Conservation (phyloP, 2,888 invertebrate species). For the Ophion slaviceki region DNA sequence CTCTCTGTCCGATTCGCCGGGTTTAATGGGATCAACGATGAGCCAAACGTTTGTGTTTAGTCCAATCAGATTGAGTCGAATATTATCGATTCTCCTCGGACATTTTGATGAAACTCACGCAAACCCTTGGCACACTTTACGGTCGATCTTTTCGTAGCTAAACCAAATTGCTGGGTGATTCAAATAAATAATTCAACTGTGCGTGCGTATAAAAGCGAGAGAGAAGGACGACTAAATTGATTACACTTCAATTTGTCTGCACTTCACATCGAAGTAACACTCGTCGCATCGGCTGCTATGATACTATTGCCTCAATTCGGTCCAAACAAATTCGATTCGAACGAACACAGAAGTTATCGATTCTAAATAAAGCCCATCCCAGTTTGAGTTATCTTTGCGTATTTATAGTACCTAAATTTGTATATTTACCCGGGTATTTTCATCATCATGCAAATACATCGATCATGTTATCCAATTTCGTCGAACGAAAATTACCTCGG, state of each 20-base stretch:
- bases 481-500: slow-evolving; percentile 12
- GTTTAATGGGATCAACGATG: slow-evolving; percentile 42
- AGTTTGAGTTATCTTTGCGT: slow-evolving; percentile 9
- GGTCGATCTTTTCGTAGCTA: neutral
- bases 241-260: neutral
- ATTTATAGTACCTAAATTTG: slow-evolving; percentile 5
- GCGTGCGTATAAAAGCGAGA: neutral
- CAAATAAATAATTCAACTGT: neutral
- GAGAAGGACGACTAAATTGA: neutral
- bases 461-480: slow-evolving; percentile 18
- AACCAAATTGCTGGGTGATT: neutral
- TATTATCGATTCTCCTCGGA: slow-evolving; percentile 24
- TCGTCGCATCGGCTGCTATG: neutral
- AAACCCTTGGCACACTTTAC: neutral
- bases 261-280: neutral
- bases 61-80: slow-evolving; percentile 30
- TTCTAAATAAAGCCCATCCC: slow-evolving; percentile 4
- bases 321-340: neutral
- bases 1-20: slow-evolving; percentile 22
- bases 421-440: slow-evolving; percentile 8
- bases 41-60: slow-evolving; percentile 20
- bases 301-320: slow-evolving; percentile 22
- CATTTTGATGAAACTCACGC: neutral
- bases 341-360: slow-evolving; percentile 6
- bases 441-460: slow-evolving; percentile 18